Evolutionary conservation across 2,888 invertebrate genomes (phyloP).

Genomic region (Scaptomyza flava): DNA sequence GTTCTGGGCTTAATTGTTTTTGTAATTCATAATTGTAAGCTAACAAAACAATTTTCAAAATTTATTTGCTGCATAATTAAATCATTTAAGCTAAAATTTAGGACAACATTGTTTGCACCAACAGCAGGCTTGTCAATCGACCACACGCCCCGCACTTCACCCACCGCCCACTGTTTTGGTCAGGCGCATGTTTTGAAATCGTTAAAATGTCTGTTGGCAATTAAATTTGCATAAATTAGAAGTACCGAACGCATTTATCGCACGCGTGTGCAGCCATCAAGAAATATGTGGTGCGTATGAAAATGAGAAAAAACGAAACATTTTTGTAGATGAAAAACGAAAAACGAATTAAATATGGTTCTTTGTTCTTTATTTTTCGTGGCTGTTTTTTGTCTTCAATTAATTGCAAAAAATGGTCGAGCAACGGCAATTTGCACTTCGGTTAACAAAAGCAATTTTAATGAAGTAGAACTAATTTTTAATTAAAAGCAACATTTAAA

Average conservation of each 20-base stretch:
- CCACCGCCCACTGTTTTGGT: neutral
- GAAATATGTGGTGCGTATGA: neutral
- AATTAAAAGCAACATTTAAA: conserved; percentile 65
- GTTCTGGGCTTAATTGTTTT: conserved; percentile 23
- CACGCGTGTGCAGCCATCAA: conserved; percentile 35
- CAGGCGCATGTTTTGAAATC: conserved; percentile 47
- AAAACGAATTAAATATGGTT: conserved; percentile 23
- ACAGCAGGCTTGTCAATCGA: neutral
- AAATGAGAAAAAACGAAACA: conserved; percentile 10
- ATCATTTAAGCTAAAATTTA: conserved; percentile 16
- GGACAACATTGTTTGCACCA: neutral
- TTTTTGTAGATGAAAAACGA: conserved; percentile 4
- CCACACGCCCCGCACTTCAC: neutral
- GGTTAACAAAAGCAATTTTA: conserved; percentile 54
- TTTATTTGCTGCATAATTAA: conserved; percentile 38
- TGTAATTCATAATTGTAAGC: conserved; percentile 18
- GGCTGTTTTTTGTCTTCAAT: conserved; percentile 35
- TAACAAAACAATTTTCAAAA: conserved; percentile 26
- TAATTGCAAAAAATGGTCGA: conserved; percentile 47
- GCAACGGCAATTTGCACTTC: conserved; percentile 54
- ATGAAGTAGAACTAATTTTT: conserved; percentile 68
- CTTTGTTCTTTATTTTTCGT: neutral
- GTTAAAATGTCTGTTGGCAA: conserved; percentile 62
- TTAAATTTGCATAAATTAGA: conserved; percentile 70
- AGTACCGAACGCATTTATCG: conserved; percentile 18